Evolutionary conservation across 2,888 invertebrate genomes (phyloP), one percentile per base, ranked within the genome.

Genomic region (Aspidiotus rigidus): DNA sequence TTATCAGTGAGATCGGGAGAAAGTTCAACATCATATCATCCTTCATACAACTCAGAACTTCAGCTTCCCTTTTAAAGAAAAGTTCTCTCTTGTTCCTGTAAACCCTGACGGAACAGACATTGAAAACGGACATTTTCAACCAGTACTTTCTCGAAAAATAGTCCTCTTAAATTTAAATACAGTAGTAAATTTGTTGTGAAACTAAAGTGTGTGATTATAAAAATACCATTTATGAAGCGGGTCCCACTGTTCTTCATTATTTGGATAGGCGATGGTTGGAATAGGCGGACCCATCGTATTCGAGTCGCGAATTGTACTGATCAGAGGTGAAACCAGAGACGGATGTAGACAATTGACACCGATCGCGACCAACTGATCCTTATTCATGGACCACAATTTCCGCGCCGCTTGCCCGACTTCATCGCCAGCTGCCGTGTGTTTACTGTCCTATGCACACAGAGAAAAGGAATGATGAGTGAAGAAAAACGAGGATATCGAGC

Each of bases 331-430:
- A 7, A 90, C 85, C 74, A 83, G 80, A 73, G 80, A 77, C 0
- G 90, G 90, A 71, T 85, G 81, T 59, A 91, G 83, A 79, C 96
- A 97, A 79, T 97, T 97, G 0, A 92, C 86, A 6, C 96, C 96
- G 57, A 95, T 83, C 0, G 91, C 96, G 15, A 93, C 81, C 72
- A 95, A 81, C 77, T 90, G 89, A 7, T 81, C 74, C n/a, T 76
- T 73, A 17, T 80, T 78, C 62, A 77, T 69, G 56, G 80, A 78
- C 75, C 82, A 90, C 77, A 90, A 86, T 61, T 83, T 81, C 72
- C 82, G 80, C 0, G 88, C 88, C 0, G 86, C 86, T 72, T 88
- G 86, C 73, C 84, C 83, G 76, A 95, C 89, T 70, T 82, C 81
- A 75, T 92, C 93, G 0, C 93, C 94, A 78, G 89, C 87, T 0